Base-by-base conservation (phyloP, 2,113 vertebrate genomes). In the Channa argus region DNA sequence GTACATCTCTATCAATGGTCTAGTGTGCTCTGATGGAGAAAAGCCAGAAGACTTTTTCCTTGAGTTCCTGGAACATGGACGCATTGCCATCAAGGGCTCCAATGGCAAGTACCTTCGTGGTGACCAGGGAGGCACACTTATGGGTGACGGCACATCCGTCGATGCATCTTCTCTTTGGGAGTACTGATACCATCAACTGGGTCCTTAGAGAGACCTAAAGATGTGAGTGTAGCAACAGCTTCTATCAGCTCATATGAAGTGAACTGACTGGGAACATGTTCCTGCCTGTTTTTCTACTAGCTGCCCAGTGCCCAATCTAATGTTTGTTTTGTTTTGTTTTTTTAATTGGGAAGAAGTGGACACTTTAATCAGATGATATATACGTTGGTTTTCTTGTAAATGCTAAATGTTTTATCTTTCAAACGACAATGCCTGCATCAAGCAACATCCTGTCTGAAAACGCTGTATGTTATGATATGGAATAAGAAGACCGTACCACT, bases 11-110 rank as follows among this genome's bases (percentile, higher is more conserved):
- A 95, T 94, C 92, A 96, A 93, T 8, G 96, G 96, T 50, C 88
- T 95, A 0, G 95, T 98, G 74, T 95, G 95, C 90, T 94, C 96
- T 2, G 97, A 99, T 1, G 96, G 97, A 11, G 96, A 97, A 41
- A 93, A 93, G 61, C 91, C 96, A 0, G 98, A 99, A 80, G 96
- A 98, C 64, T 99, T 99, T 93, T 95, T 96, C 88, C 94, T 99
- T 0, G 97, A 99, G 92, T 96, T 99, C 72, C 91, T 94, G 41
- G 97, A 96, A 74, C 95, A 94, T 2, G 96, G 97, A 53, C 96
- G 95, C 0, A 61, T 97, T 38, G 97, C 95, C 76, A 97, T 99
- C 85, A 97, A 97, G 63, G 92, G 93, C 38, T 95, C 95, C 65
- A 96, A 96, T 0, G 95, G 95, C 52, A 95, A 95, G 89, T 99